Conservation (phyloP, 2,888 invertebrate species). For the Zeuzera pyrina region DNA sequence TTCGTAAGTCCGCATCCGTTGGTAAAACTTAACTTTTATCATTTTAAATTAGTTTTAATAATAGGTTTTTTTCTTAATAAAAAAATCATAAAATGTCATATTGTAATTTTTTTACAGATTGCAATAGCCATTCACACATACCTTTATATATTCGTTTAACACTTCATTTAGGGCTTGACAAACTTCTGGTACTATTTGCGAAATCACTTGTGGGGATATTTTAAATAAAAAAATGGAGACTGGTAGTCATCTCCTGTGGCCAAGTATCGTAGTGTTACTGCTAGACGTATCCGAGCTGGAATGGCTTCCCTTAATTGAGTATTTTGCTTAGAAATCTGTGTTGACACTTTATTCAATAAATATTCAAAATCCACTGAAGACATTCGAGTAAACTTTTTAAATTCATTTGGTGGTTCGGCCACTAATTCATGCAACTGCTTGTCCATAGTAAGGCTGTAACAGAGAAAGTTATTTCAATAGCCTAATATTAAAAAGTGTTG, state of each 20-base stretch:
- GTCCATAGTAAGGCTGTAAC: constrained; percentile 12
- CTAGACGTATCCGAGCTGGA: constrained; percentile 4
- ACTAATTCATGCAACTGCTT: constrained; percentile 14
- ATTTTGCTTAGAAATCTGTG: constrained; percentile 9
- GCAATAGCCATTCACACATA: no score
- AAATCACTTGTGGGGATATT: constrained; percentile 11
- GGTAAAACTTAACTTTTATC: no score
- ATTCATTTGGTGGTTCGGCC: constrained; percentile 14
- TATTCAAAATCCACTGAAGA: constrained; percentile 14
- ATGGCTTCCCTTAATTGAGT: constrained; percentile 3
- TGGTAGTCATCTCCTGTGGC: constrained; percentile 7
- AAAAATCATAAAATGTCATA: constrained; percentile 2
- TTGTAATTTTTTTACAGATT: constrained; percentile 2
- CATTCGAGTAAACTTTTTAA: constrained; percentile 16
- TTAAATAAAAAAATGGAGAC: constrained; percentile 13
- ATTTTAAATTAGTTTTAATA: neutral
- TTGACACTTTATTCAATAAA: constrained; percentile 9
- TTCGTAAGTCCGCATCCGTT: no score
- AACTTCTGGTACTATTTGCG: constrained; percentile 12
- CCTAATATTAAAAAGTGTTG: no score
- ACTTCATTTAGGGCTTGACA: constrained; percentile 8
- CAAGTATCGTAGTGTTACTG: constrained; percentile 6
- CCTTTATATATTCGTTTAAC: constrained; percentile 5
- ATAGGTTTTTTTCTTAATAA: neutral
- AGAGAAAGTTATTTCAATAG: no score